Evolutionary conservation across 1,140 invertebrate species (phyloP).

Genomic region (Musca domestica): DNA sequence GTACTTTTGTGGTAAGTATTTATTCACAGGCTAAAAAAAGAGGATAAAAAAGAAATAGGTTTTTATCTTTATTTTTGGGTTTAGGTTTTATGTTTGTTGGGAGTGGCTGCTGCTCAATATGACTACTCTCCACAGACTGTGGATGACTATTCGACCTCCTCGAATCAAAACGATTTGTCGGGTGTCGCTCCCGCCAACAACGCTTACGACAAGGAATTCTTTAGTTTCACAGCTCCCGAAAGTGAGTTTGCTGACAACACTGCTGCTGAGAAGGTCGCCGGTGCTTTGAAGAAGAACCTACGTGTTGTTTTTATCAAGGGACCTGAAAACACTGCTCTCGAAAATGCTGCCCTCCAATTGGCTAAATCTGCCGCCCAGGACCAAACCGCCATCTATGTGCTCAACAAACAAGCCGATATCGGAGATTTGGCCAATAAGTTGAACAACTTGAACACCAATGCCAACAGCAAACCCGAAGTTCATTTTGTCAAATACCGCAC

Average conservation of each 20-base stretch:
- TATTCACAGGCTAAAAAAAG: background rate
- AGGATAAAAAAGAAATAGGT: background rate
- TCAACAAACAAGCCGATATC: conserved; percentile 46
- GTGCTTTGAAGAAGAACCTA: conserved; percentile 39
- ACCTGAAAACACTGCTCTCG: conserved; percentile 44
- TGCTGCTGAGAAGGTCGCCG: conserved; percentile 31
- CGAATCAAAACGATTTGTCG: background rate
- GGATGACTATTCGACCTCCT: background rate
- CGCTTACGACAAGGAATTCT: conserved; percentile 49
- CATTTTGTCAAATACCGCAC: conserved; percentile 31
- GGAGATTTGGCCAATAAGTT: conserved; percentile 41
- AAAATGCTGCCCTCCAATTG: conserved; percentile 41
- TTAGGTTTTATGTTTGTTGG: conserved; percentile 27
- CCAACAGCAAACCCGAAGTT: conserved; percentile 29
- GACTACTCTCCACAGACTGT: conserved; percentile 16
- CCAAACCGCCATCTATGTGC: conserved; percentile 46
- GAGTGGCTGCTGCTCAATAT: conserved; percentile 26
- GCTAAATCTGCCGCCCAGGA: conserved; percentile 46
- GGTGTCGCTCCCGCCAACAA: background rate
- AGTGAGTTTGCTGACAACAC: conserved; percentile 38
- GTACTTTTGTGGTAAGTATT: conserved; percentile 23
- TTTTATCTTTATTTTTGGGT: background rate
- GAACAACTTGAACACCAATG: conserved; percentile 36
- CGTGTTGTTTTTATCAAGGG: conserved; percentile 49
- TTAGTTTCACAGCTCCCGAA: conserved; percentile 42